phyloP scores from a whole-genome alignment of 1,140 invertebrate species.

The Ceratosolen solmsi region DNA sequence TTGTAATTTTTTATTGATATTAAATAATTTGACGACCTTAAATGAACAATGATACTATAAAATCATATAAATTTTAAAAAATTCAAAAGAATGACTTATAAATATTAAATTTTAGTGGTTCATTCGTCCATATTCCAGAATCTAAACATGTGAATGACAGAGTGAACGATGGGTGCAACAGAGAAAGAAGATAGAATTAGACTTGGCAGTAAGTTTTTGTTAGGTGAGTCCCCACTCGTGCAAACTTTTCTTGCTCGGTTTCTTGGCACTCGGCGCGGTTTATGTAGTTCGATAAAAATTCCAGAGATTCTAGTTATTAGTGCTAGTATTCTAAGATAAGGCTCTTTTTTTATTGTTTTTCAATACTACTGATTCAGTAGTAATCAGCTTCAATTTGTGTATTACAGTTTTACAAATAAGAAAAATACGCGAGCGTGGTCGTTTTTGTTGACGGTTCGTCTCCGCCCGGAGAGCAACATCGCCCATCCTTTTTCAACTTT shows the following conservation, averaged over 20 bases:
- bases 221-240: background rate
- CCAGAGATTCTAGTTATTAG: background rate
- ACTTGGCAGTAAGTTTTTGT: slow-evolving; percentile 2
- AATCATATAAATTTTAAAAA: too few relatives aligned
- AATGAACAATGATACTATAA: too few relatives aligned
- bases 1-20: too few relatives aligned
- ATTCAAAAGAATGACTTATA: too few relatives aligned
- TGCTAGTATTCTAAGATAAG: background rate
- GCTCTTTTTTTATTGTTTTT: background rate
- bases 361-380: background rate
- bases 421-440: background rate
- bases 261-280: background rate
- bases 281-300: slow-evolving; percentile 18
- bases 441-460: background rate
- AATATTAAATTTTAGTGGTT: background rate
- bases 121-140: background rate
- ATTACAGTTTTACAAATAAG: background rate
- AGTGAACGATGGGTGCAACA: too few relatives aligned
- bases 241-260: background rate
- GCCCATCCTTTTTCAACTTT: background rate
- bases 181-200: background rate
- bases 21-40: too few relatives aligned
- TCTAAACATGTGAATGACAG: background rate
- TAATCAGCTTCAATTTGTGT: too few relatives aligned
- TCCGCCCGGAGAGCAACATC: background rate